phyloP scores from a whole-genome alignment of 2,888 invertebrate species.

The Tinea trinotella region DNA sequence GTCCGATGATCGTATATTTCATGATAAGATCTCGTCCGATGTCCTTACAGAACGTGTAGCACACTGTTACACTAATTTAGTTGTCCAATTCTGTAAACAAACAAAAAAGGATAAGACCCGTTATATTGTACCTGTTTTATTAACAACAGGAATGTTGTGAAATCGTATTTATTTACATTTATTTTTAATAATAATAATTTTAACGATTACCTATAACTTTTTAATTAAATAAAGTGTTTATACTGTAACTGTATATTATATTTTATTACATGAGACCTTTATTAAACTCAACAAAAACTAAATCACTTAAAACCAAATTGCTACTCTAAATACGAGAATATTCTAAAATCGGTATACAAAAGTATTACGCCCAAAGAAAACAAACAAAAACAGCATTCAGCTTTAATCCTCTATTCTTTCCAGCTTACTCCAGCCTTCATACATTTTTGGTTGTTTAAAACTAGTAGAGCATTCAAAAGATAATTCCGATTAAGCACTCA shows the following conservation, averaged over 20 bases:
- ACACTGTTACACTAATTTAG: constrained; percentile 37
- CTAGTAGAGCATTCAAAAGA: constrained; percentile 45
- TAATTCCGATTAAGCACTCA: constrained; percentile 51
- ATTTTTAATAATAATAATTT: too few species aligned
- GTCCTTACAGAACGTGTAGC: constrained; percentile 28
- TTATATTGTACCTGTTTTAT: constrained; percentile 11
- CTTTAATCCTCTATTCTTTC: constrained; percentile 58
- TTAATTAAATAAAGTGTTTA: too few species aligned
- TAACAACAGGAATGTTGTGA: neutral
- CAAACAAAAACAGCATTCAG: constrained; percentile 70
- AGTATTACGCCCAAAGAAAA: constrained; percentile 59
- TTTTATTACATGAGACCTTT: too few species aligned
- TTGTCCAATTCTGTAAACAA: constrained; percentile 35
- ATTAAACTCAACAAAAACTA: too few species aligned
- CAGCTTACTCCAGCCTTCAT: constrained; percentile 49
- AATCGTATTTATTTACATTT: neutral
- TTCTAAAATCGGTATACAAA: constrained; percentile 34
- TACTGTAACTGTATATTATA: too few species aligned
- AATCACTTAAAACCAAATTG: too few species aligned
- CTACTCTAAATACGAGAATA: constrained; percentile 23
- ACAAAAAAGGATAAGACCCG: constrained; percentile 24
- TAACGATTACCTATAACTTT: too few species aligned
- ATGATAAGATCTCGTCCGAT: constrained; percentile 38
- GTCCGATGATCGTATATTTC: constrained; percentile 33
- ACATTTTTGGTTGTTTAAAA: constrained; percentile 63